These are phyloP conservation scores for Ceratina australensis DNA, from an alignment of 1,140 invertebrate species.

Conservation along the genomic window DNA sequence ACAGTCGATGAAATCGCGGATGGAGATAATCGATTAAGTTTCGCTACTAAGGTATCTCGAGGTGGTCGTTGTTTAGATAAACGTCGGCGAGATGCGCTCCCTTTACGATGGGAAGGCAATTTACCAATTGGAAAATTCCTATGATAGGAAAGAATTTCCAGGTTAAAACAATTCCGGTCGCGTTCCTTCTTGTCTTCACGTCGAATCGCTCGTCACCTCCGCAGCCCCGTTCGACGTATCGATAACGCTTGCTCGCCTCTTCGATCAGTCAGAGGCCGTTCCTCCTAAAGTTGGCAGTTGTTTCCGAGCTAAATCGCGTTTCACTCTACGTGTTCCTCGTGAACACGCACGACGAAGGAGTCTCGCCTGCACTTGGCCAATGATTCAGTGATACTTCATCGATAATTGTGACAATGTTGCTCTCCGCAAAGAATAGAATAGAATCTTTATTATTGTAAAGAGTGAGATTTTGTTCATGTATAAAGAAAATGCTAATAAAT, in stretches of 20 bases:
- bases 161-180: no score
- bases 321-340: background rate
- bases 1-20: constrained; percentile 21
- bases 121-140: no score
- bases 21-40: background rate
- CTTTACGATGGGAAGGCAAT: no score
- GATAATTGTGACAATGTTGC: no score
- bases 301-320: background rate
- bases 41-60: background rate
- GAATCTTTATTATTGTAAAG: no score
- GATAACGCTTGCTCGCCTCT: background rate
- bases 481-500: no score
- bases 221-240: background rate
- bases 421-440: no score
- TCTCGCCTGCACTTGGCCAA: no score
- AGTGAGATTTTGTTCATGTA: no score
- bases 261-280: background rate
- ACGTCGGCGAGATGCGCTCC: no score
- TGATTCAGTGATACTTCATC: no score
- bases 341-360: constrained; percentile 28
- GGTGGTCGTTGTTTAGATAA: background rate
- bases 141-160: background rate
- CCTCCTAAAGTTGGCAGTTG: constrained; percentile 26
- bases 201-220: background rate
- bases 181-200: background rate